Percentiles rank a stretch among this genome's conserved stretches.
Evolutionary conservation across 2,797 vertebrate species (phyloP).

Genomic region (Atherinosoma microstoma): DNA sequence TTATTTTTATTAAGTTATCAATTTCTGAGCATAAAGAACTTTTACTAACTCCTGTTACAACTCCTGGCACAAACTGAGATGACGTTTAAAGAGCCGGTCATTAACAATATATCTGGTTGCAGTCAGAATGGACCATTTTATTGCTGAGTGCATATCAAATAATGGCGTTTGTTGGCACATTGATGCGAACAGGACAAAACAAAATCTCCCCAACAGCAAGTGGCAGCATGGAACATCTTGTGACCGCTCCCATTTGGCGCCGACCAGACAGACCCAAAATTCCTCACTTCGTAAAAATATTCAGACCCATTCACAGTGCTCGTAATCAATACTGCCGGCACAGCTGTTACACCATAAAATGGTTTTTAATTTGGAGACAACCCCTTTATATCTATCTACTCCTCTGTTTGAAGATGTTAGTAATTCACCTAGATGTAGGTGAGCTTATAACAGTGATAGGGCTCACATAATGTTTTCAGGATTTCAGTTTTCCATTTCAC

Average conservation of each 20-base stretch:
- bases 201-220: constrained; percentile 45
- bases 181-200: constrained; percentile 58
- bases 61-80: constrained; percentile 55
- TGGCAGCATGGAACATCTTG: constrained; percentile 27
- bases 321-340: constrained; percentile 82
- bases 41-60: constrained; percentile 68
- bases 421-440: constrained; percentile 42
- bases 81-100: constrained; percentile 66
- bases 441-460: constrained; percentile 8
- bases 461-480: background rate
- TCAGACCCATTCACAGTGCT: constrained; percentile 58
- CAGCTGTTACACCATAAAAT: constrained; percentile 83
- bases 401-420: constrained; percentile 21
- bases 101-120: constrained; percentile 86
- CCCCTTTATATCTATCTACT: constrained; percentile 46
- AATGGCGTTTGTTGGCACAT: constrained; percentile 66
- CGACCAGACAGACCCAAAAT: constrained; percentile 74
- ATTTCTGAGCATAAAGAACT: constrained; percentile 70
- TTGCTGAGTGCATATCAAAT: constrained; percentile 74
- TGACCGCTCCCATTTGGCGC: constrained; percentile 68
- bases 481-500: constrained; percentile 4
- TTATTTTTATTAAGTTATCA: constrained; percentile 76
- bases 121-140: constrained; percentile 69
- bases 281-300: constrained; percentile 82
- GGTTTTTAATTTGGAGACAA: constrained; percentile 60